Evolutionary conservation across 2,888 invertebrate genomes (phyloP).

Genomic region (Rutpela maculata): DNA sequence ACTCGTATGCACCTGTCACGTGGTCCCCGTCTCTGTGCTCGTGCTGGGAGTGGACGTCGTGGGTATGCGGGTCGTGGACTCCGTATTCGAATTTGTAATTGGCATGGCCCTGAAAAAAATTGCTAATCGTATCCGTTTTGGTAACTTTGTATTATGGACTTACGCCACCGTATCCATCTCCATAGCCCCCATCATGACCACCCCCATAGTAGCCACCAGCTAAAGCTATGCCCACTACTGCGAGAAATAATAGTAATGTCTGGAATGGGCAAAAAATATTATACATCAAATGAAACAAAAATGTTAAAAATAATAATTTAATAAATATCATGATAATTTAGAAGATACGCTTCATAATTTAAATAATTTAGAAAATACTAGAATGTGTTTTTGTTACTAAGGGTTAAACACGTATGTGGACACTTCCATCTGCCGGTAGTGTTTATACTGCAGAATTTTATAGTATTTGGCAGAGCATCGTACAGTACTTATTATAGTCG

Average conservation of each 20-base stretch:
- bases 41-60: slow-evolving; percentile 66
- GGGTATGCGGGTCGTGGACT: slow-evolving; percentile 68
- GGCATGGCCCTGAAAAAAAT: slow-evolving; percentile 16
- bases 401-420: too few species aligned
- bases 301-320: neutral
- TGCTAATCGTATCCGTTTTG: neutral
- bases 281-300: neutral
- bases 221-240: neutral
- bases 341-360: too few species aligned
- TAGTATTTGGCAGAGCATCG: too few species aligned
- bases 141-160: neutral
- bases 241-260: neutral
- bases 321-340: too few species aligned
- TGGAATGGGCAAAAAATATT: neutral
- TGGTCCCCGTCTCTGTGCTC: slow-evolving; percentile 67
- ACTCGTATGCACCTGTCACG: slow-evolving; percentile 67
- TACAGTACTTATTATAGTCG: too few species aligned
- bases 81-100: slow-evolving; percentile 59
- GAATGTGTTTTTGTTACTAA: too few species aligned
- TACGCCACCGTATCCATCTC: neutral
- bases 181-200: neutral
- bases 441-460: too few species aligned
- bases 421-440: too few species aligned
- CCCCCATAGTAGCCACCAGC: neutral
- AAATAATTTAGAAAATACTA: too few species aligned